These are phyloP conservation scores for Petromus typicus DNA, from an alignment of 2,113 vertebrate species.

Conservation along the genomic window DNA sequence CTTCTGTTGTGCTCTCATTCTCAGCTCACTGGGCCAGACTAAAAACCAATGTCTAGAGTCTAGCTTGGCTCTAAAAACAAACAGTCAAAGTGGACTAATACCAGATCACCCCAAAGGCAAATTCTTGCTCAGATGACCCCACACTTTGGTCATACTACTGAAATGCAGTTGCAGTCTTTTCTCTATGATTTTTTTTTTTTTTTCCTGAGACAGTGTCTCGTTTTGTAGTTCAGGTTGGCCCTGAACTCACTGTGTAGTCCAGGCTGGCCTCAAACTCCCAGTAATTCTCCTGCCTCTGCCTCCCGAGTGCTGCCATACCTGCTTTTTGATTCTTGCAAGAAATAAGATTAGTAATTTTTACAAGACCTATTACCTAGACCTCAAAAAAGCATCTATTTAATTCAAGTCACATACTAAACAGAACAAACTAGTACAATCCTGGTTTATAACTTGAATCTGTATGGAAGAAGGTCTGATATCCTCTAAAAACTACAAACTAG, in stretches of 20 bases:
- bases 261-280: no score
- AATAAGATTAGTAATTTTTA: conserved; percentile 27
- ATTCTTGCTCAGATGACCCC: not conserved
- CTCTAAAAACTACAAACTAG: conserved; percentile 11
- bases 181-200: not conserved
- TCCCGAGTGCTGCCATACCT: no score
- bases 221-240: no score
- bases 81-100: not conserved
- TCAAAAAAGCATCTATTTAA: not conserved
- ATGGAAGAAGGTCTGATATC: not conserved
- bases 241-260: no score
- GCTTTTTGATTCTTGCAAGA: not conserved
- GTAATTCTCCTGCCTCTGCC: no score
- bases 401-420: conserved; percentile 11
- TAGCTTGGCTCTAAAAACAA: not conserved
- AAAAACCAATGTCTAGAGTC: conserved; percentile 4
- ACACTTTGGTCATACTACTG: not conserved
- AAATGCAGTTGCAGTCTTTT: not conserved
- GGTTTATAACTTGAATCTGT: not conserved
- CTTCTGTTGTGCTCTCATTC: not conserved
- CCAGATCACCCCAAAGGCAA: not conserved
- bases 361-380: conserved; percentile 1
- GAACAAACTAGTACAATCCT: not conserved
- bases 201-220: no score
- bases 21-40: not conserved